A percentile compares a stretch with the other conserved stretches of the same genome.
These are phyloP conservation scores for Bombus cullumanus DNA, from an alignment of 1,140 invertebrate species.

Conservation along the genomic window DNA sequence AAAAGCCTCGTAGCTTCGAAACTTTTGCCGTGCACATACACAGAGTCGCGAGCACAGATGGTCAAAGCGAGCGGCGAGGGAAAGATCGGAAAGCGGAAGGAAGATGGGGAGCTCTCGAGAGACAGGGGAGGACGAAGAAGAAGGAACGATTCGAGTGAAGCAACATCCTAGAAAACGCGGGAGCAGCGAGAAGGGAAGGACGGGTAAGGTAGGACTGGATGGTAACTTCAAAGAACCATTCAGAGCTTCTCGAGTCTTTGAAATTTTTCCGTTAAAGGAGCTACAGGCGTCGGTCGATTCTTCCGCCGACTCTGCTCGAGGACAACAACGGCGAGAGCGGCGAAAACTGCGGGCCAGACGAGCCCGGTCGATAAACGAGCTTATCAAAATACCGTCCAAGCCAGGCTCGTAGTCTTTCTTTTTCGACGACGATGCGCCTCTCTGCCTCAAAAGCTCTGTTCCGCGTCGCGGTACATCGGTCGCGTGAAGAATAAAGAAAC, in stretches of 20 bases:
- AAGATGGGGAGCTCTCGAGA: neutral
- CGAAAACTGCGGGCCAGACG: conserved; percentile 17
- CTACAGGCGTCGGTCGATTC: conserved; percentile 62
- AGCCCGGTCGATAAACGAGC: conserved; percentile 51
- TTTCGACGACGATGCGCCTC: neutral
- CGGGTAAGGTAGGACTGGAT: conserved; percentile 33
- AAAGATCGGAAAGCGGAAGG: neutral
- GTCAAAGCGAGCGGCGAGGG: conserved; percentile 42
- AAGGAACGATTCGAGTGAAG: neutral
- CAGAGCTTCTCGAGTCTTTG: conserved; percentile 61
- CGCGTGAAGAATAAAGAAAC: neutral
- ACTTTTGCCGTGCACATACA: conserved; percentile 55
- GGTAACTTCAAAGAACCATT: conserved; percentile 69
- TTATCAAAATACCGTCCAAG: conserved; percentile 58
- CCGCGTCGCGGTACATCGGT: conserved; percentile 9
- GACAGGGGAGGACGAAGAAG: neutral
- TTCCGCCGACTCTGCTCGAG: conserved; percentile 26
- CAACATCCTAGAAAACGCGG: conserved; percentile 2
- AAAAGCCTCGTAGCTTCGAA: conserved; percentile 64
- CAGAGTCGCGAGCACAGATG: conserved; percentile 47
- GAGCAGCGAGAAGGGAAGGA: neutral
- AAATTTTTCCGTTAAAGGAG: conserved; percentile 69
- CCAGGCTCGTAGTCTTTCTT: neutral
- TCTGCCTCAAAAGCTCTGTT: conserved; percentile 18
- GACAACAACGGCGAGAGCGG: conserved; percentile 42